phyloP scores from a whole-genome alignment of 1,140 invertebrate species.

The Ooceraea biroi region DNA sequence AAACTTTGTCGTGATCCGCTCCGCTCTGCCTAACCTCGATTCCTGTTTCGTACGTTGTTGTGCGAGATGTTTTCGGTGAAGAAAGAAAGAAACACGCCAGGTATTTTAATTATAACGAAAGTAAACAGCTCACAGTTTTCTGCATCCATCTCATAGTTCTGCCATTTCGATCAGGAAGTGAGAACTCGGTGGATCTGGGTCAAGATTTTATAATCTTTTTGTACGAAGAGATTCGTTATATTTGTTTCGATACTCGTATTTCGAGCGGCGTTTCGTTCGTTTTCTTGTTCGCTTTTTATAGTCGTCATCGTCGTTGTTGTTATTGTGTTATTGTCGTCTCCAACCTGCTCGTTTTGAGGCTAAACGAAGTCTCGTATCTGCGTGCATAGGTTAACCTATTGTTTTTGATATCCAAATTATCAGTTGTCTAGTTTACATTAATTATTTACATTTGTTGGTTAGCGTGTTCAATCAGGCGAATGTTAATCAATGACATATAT shows the following conservation, averaged over 20 bases:
- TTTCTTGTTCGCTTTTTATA: not conserved
- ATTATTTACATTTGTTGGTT: not conserved
- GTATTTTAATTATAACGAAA: not conserved
- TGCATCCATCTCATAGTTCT: too few species aligned
- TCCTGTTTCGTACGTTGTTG: not conserved
- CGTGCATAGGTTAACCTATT: conserved; percentile 6
- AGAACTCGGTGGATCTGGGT: not conserved
- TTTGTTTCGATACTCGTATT: not conserved
- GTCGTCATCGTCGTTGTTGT: not conserved
- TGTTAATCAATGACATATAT: not conserved
- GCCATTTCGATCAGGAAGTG: too few species aligned
- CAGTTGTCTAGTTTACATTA: not conserved
- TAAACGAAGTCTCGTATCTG: not conserved
- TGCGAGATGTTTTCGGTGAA: not conserved
- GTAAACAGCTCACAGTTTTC: not conserved
- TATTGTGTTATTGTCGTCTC: not conserved
- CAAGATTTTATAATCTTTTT: not conserved
- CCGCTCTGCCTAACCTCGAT: not conserved
- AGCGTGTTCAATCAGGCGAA: not conserved
- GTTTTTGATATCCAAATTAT: not conserved
- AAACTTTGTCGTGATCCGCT: not conserved
- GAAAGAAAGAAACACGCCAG: not conserved
- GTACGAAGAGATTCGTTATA: not conserved
- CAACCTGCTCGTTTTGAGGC: not conserved
- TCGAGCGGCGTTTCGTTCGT: not conserved